Conservation (phyloP, 1,140 invertebrate species). For the Glossosoma conforme region DNA sequence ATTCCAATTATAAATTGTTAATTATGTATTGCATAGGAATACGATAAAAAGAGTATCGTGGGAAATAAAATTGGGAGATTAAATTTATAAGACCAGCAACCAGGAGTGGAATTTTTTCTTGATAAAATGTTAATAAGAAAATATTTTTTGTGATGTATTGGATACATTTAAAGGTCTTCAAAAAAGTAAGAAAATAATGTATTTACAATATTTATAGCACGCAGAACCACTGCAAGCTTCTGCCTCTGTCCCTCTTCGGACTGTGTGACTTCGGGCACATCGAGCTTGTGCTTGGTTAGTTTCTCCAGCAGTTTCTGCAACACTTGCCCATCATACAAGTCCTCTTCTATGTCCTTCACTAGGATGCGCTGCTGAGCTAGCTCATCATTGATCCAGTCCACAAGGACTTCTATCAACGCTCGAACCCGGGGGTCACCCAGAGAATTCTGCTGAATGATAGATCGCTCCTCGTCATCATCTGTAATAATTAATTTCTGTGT, state of each 20-base stretch:
- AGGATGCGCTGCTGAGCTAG: constrained; percentile 95
- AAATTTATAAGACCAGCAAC: background rate
- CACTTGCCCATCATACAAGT: constrained; percentile 98
- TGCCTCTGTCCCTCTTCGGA: constrained; percentile 97
- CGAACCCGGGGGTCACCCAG: constrained; percentile 82
- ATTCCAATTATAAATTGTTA: no score
- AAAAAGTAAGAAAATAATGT: background rate
- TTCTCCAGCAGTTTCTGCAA: constrained; percentile 95
- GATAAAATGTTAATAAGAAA: constrained; percentile 4
- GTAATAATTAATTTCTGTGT: constrained; percentile 5
- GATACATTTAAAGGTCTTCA: background rate
- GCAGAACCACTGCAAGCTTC: constrained; percentile 86
- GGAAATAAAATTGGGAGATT: background rate
- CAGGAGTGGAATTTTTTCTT: no score
- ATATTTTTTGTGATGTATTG: no score
- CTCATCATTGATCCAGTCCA: constrained; percentile 98
- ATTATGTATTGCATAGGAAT: no score
- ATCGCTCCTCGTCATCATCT: constrained; percentile 96
- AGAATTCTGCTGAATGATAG: constrained; percentile 88
- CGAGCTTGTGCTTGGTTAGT: constrained; percentile 82
- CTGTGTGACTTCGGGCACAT: constrained; percentile 97
- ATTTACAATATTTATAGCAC: constrained; percentile 73
- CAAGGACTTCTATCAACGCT: constrained; percentile 82
- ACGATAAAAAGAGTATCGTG: no score
- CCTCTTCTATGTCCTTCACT: constrained; percentile 94